Percentiles rank a stretch among this genome's conserved stretches.
Conservation (phyloP, 2,797 vertebrate species). For the Coranthus polyacanthus region DNA sequence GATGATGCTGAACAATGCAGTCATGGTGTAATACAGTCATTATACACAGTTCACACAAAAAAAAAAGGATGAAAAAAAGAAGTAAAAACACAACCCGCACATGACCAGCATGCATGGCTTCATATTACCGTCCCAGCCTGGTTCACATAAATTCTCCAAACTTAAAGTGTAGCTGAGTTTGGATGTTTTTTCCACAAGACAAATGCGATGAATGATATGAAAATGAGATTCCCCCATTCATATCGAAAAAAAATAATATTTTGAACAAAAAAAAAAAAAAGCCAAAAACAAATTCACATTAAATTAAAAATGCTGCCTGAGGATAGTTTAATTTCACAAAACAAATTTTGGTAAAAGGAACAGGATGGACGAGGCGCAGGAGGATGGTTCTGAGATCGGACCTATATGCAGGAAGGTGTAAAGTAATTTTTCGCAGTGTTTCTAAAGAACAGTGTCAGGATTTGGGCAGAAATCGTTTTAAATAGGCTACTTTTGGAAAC, state of each 20-base stretch:
- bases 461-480: conserved; percentile 21
- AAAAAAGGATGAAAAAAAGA: conserved; percentile 24
- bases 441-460: conserved; percentile 34
- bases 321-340: conserved; percentile 29
- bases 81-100: conserved; percentile 82
- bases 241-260: conserved; percentile 73
- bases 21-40: conserved; percentile 84
- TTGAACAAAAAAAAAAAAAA: conserved; percentile 68
- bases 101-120: conserved; percentile 96
- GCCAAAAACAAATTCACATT: conserved; percentile 40
- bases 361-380: conserved; percentile 43
- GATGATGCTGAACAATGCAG: conserved; percentile 87
- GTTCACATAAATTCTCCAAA: conserved; percentile 48
- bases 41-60: conserved; percentile 83
- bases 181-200: conserved; percentile 66
- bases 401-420: conserved; percentile 16
- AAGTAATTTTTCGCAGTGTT: conserved; percentile 20
- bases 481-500: conserved; percentile 18
- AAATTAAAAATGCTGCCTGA: conserved; percentile 48
- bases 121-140: conserved; percentile 73
- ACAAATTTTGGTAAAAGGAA: conserved; percentile 7
- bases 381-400: conserved; percentile 17
- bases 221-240: conserved; percentile 80
- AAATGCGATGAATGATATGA: conserved; percentile 84
- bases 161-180: conserved; percentile 57